These are phyloP conservation scores for Portevinia maculata DNA, from an alignment of 2,888 invertebrate species.

Conservation along the genomic window DNA sequence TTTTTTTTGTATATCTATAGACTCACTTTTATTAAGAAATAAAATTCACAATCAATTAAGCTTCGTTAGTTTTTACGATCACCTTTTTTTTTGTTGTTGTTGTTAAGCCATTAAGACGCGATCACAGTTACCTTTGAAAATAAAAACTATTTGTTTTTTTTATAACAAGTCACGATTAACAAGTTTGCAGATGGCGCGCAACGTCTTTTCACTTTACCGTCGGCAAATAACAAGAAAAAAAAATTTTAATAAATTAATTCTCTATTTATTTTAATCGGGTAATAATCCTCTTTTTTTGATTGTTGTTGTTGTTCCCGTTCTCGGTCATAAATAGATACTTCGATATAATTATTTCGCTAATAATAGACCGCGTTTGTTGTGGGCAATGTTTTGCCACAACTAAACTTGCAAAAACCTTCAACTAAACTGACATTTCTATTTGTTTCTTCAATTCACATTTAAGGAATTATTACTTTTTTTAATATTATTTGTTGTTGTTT, in stretches of 20 bases:
- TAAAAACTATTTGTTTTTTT: conserved; percentile 1
- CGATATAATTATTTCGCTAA: conserved; percentile 11
- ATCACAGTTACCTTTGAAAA: conserved; percentile 43
- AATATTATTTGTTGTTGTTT: conserved; percentile 55
- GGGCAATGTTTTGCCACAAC: conserved; percentile 70
- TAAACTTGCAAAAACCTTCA: conserved; percentile 78
- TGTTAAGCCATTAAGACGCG: conserved; percentile 24
- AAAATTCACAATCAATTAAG: conserved; percentile 16
- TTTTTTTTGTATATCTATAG: neutral
- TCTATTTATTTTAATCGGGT: neutral
- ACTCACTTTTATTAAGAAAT: conserved; percentile 32
- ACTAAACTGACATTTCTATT: conserved; percentile 77
- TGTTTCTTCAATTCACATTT: conserved; percentile 74
- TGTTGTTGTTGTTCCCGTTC: neutral
- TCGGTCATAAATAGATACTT: conserved; percentile 14
- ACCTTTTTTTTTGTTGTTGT: conserved; percentile 9
- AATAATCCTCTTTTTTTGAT: neutral
- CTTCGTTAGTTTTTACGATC: conserved; percentile 4
- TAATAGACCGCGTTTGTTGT: conserved; percentile 60
- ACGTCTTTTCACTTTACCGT: conserved; percentile 17
- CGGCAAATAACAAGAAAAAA: conserved; percentile 13
- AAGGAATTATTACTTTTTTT: conserved; percentile 71
- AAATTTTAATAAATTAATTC: conserved; percentile 3
- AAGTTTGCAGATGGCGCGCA: conserved; percentile 9
- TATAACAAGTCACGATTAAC: neutral